Evolutionary conservation across 2,113 vertebrate species (phyloP).

Genomic region (Planiliza haematocheilus): DNA sequence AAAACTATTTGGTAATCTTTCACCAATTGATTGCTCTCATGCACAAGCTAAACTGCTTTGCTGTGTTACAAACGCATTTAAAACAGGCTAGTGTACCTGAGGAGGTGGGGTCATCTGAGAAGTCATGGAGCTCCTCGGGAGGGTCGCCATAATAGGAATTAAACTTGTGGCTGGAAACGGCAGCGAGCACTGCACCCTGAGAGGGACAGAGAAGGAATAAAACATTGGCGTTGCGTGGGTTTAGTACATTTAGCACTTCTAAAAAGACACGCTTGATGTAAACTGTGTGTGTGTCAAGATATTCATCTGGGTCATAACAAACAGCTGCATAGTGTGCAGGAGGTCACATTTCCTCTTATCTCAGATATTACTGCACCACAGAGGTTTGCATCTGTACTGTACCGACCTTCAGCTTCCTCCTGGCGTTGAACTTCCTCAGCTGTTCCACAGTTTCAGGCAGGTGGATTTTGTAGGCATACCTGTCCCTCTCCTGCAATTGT

Average conservation of each 20-base stretch:
- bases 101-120: slow-evolving; percentile 98
- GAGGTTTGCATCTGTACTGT: not conserved
- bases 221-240: no score
- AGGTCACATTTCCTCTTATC: slow-evolving; percentile 7
- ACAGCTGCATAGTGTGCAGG: not conserved
- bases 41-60: not conserved
- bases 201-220: not conserved
- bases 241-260: no score
- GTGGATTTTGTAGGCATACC: slow-evolving; percentile 99
- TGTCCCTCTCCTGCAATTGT: slow-evolving; percentile 92
- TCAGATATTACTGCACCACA: accelerated
- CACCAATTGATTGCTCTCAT: not conserved
- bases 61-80: not conserved
- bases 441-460: slow-evolving; percentile 99
- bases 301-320: slow-evolving; percentile 7
- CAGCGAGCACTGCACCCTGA: slow-evolving; percentile 97
- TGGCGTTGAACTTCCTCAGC: slow-evolving; percentile 98
- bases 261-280: no score
- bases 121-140: slow-evolving; percentile 97
- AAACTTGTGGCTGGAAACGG: slow-evolving; percentile 99
- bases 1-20: no score
- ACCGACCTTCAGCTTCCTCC: slow-evolving; percentile 97
- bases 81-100: slow-evolving; percentile 87
- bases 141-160: slow-evolving; percentile 98
- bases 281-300: no score